Conservation (phyloP, 2,113 vertebrate genomes). For the Lontra canadensis region DNA sequence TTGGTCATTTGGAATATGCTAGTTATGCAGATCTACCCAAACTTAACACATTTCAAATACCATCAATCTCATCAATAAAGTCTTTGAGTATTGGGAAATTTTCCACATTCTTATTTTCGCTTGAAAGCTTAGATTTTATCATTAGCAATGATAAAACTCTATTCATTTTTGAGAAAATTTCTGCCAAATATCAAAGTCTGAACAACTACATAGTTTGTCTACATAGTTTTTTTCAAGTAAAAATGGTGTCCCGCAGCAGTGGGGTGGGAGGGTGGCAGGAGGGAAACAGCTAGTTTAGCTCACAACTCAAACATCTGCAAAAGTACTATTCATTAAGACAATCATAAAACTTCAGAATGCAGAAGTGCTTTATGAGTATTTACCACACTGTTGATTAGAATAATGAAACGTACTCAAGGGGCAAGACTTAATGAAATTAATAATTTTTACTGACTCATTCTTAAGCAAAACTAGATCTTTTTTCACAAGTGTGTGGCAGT, state of each 20-base stretch:
- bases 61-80: neutral
- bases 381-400: neutral
- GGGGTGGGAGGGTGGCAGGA: too few species aligned
- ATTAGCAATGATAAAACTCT: neutral
- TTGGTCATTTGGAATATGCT: neutral
- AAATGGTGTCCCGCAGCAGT: neutral
- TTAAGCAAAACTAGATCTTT: slow-evolving; percentile 6
- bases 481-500: neutral
- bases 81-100: neutral
- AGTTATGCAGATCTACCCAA: neutral
- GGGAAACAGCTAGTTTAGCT: neutral
- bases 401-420: neutral
- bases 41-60: neutral
- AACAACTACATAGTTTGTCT: neutral
- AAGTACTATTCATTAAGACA: neutral
- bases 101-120: neutral
- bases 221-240: neutral
- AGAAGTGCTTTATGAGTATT: neutral
- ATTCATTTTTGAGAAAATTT: neutral
- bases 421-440: neutral
- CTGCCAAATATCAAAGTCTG: neutral
- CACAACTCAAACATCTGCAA: neutral
- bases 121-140: slow-evolving; percentile 28
- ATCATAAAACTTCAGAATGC: neutral
- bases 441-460: neutral